Percentiles rank a stretch among this genome's conserved stretches.
phyloP scores from a whole-genome alignment of 2,888 invertebrate species.

The Melikaiella ostensackeni region DNA sequence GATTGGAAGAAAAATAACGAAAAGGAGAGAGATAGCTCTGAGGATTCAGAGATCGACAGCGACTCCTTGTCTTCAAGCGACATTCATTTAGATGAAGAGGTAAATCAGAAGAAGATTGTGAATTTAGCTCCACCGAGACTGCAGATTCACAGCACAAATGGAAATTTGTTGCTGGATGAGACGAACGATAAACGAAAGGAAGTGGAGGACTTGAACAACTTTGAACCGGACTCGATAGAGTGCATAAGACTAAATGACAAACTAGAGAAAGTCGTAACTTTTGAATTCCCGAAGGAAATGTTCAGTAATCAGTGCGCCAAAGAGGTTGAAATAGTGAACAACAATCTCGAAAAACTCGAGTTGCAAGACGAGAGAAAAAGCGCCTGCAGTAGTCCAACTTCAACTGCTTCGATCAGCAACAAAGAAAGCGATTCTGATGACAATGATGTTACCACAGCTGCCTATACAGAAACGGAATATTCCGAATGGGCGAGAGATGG shows the following conservation, averaged over 20 bases:
- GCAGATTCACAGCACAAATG: conserved; percentile 86
- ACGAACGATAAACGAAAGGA: conserved; percentile 59
- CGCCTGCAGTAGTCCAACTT: conserved; percentile 80
- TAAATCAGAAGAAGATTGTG: conserved; percentile 53
- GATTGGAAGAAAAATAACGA: conserved; percentile 80
- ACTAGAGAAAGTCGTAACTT: conserved; percentile 5
- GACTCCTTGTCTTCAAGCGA: conserved; percentile 81
- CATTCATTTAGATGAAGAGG: conserved; percentile 63
- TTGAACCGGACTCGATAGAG: conserved; percentile 75
- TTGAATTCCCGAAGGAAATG: conserved; percentile 24
- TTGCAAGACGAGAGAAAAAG: conserved; percentile 68
- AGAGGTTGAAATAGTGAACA: conserved; percentile 67
- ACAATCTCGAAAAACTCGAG: conserved; percentile 68
- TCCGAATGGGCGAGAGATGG: conserved; percentile 94
- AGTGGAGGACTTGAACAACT: conserved; percentile 57
- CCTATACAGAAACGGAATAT: conserved; percentile 90
- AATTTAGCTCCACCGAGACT: conserved; percentile 82
- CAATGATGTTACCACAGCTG: conserved; percentile 85
- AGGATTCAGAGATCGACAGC: conserved; percentile 78
- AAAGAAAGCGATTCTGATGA: conserved; percentile 81
- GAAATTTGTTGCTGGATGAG: conserved; percentile 81
- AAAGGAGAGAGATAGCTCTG: conserved; percentile 71
- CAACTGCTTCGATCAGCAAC: conserved; percentile 73
- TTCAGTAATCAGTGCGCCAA: conserved; percentile 33
- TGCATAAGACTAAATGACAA: conserved; percentile 55